phyloP scores from a whole-genome alignment of 2,113 vertebrate genomes.

The Lates calcarifer region DNA sequence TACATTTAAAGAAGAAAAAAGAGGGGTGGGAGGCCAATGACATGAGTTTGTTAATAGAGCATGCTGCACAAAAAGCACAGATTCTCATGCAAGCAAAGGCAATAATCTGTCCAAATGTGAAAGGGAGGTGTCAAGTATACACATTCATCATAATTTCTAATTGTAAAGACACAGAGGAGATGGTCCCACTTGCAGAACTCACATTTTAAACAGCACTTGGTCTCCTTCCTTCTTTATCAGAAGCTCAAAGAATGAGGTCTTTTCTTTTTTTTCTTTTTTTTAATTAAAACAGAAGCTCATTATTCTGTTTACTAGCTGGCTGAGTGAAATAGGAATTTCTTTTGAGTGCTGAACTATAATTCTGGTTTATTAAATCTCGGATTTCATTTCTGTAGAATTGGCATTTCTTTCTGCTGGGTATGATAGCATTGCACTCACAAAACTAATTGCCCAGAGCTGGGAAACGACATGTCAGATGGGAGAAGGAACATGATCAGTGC shows the following conservation, averaged over 20 bases:
- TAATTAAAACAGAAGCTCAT: slow-evolving; percentile 1
- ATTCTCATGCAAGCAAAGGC: slow-evolving; percentile 8
- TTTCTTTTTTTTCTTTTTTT: not conserved
- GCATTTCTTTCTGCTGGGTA: not conserved
- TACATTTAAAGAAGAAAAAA: slow-evolving; percentile 30
- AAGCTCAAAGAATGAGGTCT: not conserved
- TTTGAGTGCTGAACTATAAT: not conserved
- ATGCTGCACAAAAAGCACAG: not conserved
- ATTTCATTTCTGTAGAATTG: not conserved
- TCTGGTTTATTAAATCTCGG: not conserved
- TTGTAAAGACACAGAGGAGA: not conserved
- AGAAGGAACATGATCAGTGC: not conserved
- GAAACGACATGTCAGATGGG: not conserved
- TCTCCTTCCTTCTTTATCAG: not conserved
- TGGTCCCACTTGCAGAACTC: not conserved
- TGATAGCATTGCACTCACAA: not conserved
- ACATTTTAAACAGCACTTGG: not conserved
- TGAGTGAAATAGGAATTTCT: not conserved
- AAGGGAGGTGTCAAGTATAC: not conserved
- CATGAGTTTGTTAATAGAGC: slow-evolving; percentile 6
- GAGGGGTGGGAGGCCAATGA: slow-evolving; percentile 23
- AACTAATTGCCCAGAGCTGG: slow-evolving; percentile 6
- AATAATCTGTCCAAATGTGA: slow-evolving; percentile 31
- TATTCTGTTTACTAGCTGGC: not conserved
- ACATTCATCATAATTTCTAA: slow-evolving; percentile 8